Conservation (phyloP, 2,888 invertebrate species). For the Pseudeuparius sepicola region DNA sequence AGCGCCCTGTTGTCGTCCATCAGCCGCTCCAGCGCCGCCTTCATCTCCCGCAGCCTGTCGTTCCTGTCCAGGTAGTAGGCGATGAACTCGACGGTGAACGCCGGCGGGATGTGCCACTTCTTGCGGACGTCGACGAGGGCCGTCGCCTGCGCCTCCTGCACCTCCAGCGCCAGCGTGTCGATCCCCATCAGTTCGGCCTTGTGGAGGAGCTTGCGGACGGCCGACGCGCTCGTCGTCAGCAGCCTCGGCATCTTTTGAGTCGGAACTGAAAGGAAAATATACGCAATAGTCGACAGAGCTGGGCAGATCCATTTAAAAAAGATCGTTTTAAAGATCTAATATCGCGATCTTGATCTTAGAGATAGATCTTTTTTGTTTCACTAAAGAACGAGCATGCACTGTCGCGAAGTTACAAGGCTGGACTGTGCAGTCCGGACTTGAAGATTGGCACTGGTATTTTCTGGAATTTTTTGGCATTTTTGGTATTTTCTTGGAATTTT, state of each 20-base stretch:
- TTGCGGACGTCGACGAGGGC: conserved; percentile 78
- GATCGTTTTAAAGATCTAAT: too few relatives aligned
- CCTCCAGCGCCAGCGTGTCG: conserved; percentile 68
- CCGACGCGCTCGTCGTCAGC: conserved; percentile 82
- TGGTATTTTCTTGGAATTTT: too few relatives aligned
- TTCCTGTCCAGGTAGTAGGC: conserved; percentile 89
- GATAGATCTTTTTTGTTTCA: too few relatives aligned
- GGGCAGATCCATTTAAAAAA: too few relatives aligned
- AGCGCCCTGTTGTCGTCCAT: conserved; percentile 64
- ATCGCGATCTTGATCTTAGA: too few relatives aligned
- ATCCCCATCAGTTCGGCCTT: conserved; percentile 90
- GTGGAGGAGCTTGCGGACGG: conserved; percentile 66
- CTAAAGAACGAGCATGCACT: too few relatives aligned
- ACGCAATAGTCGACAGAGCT: not conserved
- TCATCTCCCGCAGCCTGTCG: conserved; percentile 67
- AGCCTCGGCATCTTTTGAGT: conserved; percentile 91
- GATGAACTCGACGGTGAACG: conserved; percentile 90
- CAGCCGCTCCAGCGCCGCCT: conserved; percentile 64
- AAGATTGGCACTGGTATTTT: too few relatives aligned
- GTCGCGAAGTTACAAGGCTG: too few relatives aligned
- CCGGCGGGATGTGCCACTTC: conserved; percentile 90
- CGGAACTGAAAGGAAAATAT: conserved; percentile 53
- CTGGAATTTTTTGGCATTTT: too few relatives aligned
- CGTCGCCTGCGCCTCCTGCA: conserved; percentile 73
- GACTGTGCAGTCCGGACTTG: too few relatives aligned